Percentiles rank a stretch among this genome's conserved stretches.
Evolutionary conservation across 2,888 invertebrate genomes (phyloP).

Genomic region (Epinotia demarniana): DNA sequence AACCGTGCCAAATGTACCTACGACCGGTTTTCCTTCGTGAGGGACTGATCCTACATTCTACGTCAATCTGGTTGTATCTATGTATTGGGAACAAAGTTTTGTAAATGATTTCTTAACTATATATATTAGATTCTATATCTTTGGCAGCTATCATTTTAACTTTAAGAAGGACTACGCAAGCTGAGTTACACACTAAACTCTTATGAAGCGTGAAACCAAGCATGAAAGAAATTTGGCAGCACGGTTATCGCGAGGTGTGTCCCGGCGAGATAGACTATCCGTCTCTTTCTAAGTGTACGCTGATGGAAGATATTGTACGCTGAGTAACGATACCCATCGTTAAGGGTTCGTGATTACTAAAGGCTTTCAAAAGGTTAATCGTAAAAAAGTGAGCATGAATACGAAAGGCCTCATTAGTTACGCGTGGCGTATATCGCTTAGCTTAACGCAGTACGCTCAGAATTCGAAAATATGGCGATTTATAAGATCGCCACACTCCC

Average conservation of each 20-base stretch:
- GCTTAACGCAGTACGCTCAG: background rate
- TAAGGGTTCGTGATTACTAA: background rate
- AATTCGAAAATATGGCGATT: background rate
- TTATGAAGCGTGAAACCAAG: background rate
- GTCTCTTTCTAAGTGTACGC: too few species aligned
- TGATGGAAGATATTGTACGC: background rate
- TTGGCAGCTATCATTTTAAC: background rate
- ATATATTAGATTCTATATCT: constrained; percentile 10
- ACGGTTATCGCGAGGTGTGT: too few species aligned
- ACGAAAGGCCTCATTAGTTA: background rate
- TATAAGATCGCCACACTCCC: background rate
- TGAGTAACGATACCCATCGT: background rate
- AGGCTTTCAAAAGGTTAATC: background rate
- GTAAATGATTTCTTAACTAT: constrained; percentile 19
- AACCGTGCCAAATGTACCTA: constrained; percentile 69
- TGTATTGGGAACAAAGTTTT: constrained; percentile 39
- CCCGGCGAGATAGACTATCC: too few species aligned
- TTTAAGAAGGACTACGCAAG: background rate
- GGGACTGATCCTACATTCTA: constrained; percentile 43
- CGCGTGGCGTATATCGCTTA: background rate
- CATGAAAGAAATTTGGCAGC: too few species aligned
- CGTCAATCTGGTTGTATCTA: constrained; percentile 36
- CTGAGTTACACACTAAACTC: background rate
- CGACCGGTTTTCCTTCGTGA: constrained; percentile 46
- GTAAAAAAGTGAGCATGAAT: background rate